Evolutionary conservation across 2,797 vertebrate species (phyloP).

Genomic region (Gymnocypris eckloni): DNA sequence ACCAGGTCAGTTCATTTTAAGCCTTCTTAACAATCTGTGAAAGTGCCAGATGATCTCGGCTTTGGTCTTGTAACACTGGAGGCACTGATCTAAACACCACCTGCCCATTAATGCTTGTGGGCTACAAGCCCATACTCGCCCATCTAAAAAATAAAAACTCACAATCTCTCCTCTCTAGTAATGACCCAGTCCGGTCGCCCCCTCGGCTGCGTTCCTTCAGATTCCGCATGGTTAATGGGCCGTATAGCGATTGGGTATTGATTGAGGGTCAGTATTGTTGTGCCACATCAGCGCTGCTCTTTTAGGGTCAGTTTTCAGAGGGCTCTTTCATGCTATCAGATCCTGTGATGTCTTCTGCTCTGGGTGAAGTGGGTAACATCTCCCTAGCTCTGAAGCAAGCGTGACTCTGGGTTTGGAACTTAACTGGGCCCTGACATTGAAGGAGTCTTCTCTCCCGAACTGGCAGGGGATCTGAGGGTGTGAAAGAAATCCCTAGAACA

Average conservation of each 20-base stretch:
- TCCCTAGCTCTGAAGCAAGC: slow-evolving; percentile 53
- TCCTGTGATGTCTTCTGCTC: slow-evolving; percentile 52
- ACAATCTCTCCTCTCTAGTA: slow-evolving; percentile 33
- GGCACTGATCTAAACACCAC: slow-evolving; percentile 40
- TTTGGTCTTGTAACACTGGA: slow-evolving; percentile 25
- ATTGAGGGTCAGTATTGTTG: slow-evolving; percentile 61
- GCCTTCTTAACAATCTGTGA: slow-evolving; percentile 32
- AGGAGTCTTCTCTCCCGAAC: slow-evolving; percentile 56
- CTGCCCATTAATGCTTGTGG: slow-evolving; percentile 28
- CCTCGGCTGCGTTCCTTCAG: slow-evolving; percentile 54
- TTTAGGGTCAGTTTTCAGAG: slow-evolving; percentile 53
- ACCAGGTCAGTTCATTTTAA: slow-evolving; percentile 18
- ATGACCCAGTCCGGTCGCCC: slow-evolving; percentile 33
- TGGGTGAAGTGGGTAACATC: slow-evolving; percentile 58
- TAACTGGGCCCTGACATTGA: slow-evolving; percentile 56
- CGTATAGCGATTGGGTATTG: slow-evolving; percentile 49
- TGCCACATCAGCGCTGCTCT: slow-evolving; percentile 57
- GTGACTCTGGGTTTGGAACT: slow-evolving; percentile 52
- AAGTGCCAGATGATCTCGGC: slow-evolving; percentile 27
- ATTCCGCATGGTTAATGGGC: slow-evolving; percentile 60
- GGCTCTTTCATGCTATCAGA: slow-evolving; percentile 61
- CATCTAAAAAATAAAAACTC: slow-evolving; percentile 39
- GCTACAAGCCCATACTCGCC: slow-evolving; percentile 21
- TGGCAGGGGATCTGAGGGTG: slow-evolving; percentile 63
- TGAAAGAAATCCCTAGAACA: slow-evolving; percentile 54